Conservation (phyloP, 2,888 invertebrate species). For the Eueremaeus valkanovi region DNA sequence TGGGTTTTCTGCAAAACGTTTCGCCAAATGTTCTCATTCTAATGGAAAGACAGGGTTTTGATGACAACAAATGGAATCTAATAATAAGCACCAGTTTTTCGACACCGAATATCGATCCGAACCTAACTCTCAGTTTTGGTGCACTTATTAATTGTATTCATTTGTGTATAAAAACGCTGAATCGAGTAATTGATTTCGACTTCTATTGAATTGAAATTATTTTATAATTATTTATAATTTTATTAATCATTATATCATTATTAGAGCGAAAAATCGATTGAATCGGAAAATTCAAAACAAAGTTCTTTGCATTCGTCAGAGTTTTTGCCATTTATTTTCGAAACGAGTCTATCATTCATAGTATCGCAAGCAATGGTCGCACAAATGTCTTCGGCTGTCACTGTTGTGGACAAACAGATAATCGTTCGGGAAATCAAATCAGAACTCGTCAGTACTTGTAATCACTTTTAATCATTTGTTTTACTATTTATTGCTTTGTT, state of each 20-base stretch:
- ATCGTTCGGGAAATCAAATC: conserved; percentile 36
- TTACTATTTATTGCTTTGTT: neutral
- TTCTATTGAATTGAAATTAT: neutral
- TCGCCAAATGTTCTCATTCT: conserved; percentile 29
- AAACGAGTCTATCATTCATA: conserved; percentile 17
- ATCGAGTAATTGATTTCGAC: conserved; percentile 13
- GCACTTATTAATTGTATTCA: conserved; percentile 52
- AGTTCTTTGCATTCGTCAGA: neutral
- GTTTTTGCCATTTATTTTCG: neutral
- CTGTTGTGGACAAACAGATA: conserved; percentile 36
- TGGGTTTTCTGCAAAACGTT: conserved; percentile 35
- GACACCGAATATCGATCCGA: conserved; percentile 52
- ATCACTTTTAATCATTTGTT: neutral
- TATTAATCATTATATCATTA: neutral
- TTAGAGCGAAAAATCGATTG: conserved; percentile 16
- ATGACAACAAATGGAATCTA: conserved; percentile 43
- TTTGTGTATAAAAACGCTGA: conserved; percentile 49
- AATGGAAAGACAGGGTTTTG: conserved; percentile 30
- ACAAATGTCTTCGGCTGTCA: neutral
- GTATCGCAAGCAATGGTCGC: conserved; percentile 29
- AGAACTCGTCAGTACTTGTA: conserved; percentile 33
- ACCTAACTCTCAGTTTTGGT: conserved; percentile 52
- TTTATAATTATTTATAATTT: neutral
- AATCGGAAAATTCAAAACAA: neutral
- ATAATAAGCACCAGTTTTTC: conserved; percentile 52